Evolutionary conservation across 2,797 vertebrate species (phyloP), one percentile per base, ranked within the genome.

Genomic region (Poeciliopsis infans): DNA sequence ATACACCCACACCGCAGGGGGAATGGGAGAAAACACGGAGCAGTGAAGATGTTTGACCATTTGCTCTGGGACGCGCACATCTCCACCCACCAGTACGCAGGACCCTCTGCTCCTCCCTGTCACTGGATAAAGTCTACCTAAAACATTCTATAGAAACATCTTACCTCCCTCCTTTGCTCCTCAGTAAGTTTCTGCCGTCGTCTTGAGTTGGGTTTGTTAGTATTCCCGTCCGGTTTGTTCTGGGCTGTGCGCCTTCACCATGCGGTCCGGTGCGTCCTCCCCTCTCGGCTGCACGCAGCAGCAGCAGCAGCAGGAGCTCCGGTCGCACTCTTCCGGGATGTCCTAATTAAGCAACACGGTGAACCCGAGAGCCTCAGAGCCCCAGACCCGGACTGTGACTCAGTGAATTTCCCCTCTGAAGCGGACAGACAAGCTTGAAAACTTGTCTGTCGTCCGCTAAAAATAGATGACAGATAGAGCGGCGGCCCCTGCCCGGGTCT

Each of bases 281-380:
- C 94, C 94, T 85, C 92, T 95, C 95, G 92, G 95, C 88, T 93
- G 91, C 87, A 94, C 94, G 87, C 93, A 90, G 93, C 93, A 90
- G 93, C 86, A 76, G 59, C 59, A 33, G 57, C 55, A 57, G 25
- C 57, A 61, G 55, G 4, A 57, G 64, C 66, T 43, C 91, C 92
- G 89, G 51, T n/a, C 86, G 49, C 39, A 31, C 94, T 95, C 96
- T 97, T 97, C 97, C 97, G 96, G 96, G 86, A 96, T 96, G 95
- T 96, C 97, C 97, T 96, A 97, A 97, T 97, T 97, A 96, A 97
- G 97, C 86, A 92, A 94, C 86, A 90, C 93, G 89, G 78, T 85
- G 93, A 93, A 91, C 86, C 89, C 57, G 88, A 85, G 92, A 87
- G 85, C 46, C 47, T 5, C 78, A 55, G 51, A 78, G 71, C 86